Conservation (phyloP, 2,888 invertebrate genomes). For the Adineta ricciae region DNA sequence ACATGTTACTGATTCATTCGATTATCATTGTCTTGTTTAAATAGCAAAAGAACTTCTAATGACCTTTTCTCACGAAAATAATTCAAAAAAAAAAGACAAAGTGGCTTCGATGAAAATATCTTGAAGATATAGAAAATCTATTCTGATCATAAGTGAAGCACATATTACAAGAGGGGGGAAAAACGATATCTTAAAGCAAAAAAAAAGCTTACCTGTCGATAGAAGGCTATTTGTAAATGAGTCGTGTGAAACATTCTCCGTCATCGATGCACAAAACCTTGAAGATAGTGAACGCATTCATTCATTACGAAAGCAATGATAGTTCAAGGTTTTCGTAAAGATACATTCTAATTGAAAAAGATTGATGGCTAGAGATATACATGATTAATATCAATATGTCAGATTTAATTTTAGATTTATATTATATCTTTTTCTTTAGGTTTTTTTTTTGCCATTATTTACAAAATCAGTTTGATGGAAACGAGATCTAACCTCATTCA, state of each 20-base stretch:
- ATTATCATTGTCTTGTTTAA: neutral
- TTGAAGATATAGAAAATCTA: neutral
- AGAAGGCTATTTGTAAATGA: neutral
- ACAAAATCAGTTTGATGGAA: no score
- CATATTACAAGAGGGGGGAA: neutral
- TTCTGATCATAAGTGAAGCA: neutral
- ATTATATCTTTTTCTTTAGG: neutral
- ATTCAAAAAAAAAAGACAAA: neutral
- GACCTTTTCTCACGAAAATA: neutral
- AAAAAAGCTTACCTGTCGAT: neutral
- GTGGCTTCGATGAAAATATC: no score
- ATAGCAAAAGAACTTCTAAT: neutral
- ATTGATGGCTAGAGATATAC: neutral
- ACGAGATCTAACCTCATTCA: no score
- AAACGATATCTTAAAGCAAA: neutral
- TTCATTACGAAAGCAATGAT: conserved; percentile 4
- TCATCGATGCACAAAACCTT: neutral
- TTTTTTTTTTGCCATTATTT: neutral
- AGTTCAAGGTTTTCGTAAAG: neutral
- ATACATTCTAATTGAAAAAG: neutral
- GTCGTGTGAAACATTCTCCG: neutral
- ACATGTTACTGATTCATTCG: neutral
- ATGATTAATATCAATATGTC: neutral
- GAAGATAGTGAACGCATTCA: neutral
- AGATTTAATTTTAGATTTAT: neutral